Conservation (phyloP, 1,140 invertebrate genomes). For the Sminthurides bifidus region DNA sequence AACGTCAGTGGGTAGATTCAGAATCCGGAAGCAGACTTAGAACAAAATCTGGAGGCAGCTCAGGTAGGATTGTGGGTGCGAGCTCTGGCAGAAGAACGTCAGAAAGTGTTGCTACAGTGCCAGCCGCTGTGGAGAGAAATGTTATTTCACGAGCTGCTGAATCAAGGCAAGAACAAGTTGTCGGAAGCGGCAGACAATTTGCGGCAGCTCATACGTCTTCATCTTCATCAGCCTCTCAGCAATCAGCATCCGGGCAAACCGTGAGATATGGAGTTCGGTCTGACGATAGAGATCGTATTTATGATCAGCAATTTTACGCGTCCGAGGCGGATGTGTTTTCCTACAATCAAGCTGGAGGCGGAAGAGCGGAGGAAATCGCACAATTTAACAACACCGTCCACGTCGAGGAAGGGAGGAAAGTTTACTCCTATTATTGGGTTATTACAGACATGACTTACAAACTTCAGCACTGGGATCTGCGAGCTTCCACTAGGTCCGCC, state of each 20-base stretch:
- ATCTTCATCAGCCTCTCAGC: not conserved
- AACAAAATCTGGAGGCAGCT: constrained; percentile 8
- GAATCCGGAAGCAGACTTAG: constrained; percentile 1
- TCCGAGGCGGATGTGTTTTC: not conserved
- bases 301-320: not conserved
- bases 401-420: constrained; percentile 34
- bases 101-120: no score
- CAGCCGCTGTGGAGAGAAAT: no score
- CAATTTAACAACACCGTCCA: constrained; percentile 36
- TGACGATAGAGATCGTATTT: not conserved
- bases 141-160: no score
- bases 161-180: no score
- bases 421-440: constrained; percentile 41
- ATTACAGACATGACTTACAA: constrained; percentile 37
- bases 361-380: constrained; percentile 26
- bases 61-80: no score
- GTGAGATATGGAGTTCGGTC: no score
- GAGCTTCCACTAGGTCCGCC: constrained; percentile 36
- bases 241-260: no score
- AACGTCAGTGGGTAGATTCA: constrained; percentile 15
- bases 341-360: not conserved
- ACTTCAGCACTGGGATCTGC: constrained; percentile 37
- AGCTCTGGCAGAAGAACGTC: no score
- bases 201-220: not conserved
- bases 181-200: no score